These are phyloP conservation scores for Chymomyza costata DNA, from an alignment of 1,140 invertebrate species.

Conservation along the genomic window DNA sequence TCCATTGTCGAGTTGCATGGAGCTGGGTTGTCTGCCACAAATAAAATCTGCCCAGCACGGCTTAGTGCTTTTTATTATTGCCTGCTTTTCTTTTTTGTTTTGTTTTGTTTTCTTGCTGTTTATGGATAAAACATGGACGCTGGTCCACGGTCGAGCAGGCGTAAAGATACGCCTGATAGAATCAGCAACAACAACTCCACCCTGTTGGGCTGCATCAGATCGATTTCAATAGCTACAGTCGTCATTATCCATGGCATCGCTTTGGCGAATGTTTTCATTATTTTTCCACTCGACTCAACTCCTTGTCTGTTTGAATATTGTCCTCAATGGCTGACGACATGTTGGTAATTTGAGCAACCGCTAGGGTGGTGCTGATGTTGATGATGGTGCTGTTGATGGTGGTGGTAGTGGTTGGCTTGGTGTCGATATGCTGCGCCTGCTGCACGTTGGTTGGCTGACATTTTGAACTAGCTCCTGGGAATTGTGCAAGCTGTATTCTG, in stretches of 20 bases:
- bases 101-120: conserved; percentile 16
- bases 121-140: conserved; percentile 39
- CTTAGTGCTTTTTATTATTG: conserved; percentile 50
- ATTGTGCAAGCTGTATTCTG: conserved; percentile 52
- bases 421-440: neutral
- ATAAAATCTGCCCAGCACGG: conserved; percentile 11
- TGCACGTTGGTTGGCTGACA: conserved; percentile 30
- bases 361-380: conserved; percentile 15
- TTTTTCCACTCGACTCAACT: conserved; percentile 75
- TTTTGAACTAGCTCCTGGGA: conserved; percentile 64
- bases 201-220: conserved; percentile 3
- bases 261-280: conserved; percentile 71
- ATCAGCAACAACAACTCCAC: too few relatives aligned
- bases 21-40: conserved; percentile 29
- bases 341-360: conserved; percentile 22
- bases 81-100: conserved; percentile 5
- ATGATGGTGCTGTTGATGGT: conserved; percentile 6
- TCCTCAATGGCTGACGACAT: conserved; percentile 60
- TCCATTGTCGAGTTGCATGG: neutral
- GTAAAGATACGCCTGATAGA: neutral
- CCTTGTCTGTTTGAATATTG: conserved; percentile 74
- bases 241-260: conserved; percentile 52
- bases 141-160: too few relatives aligned
- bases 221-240: conserved; percentile 46
- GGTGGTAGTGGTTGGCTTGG: neutral